Percentiles rank a stretch among this genome's conserved stretches.
phyloP scores from a whole-genome alignment of 2,113 vertebrate genomes.

The Lycaon pictus region DNA sequence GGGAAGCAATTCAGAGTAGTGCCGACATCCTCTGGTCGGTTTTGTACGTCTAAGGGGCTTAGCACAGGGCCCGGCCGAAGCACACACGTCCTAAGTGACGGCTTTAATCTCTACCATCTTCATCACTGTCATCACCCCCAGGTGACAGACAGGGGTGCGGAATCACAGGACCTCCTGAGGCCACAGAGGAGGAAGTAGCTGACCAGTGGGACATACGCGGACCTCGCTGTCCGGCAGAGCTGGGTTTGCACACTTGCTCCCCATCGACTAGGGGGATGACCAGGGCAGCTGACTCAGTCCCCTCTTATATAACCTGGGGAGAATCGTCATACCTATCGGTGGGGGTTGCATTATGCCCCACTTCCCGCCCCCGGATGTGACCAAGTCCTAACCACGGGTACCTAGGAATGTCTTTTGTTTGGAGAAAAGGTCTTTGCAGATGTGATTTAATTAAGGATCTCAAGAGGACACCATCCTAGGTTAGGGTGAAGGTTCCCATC shows the following conservation, averaged over 20 bases:
- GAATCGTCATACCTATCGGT: not conserved
- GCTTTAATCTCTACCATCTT: too few relatives aligned
- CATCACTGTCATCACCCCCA: not conserved
- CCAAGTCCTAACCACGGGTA: not conserved
- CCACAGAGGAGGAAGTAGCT: not conserved
- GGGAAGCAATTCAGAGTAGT: rapidly evolving
- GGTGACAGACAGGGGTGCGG: not conserved
- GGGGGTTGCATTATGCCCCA: not conserved
- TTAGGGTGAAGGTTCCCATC: too few relatives aligned
- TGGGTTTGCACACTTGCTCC: not conserved
- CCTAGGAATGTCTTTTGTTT: not conserved
- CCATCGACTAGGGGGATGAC: not conserved
- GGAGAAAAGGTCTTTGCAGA: not conserved
- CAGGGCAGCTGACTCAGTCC: too few relatives aligned
- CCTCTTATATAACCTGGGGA: not conserved
- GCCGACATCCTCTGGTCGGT: rapidly evolving
- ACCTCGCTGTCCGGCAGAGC: rapidly evolving
- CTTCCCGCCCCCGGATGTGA: not conserved
- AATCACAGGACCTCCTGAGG: rapidly evolving
- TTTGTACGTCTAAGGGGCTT: not conserved
- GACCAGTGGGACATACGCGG: rapidly evolving
- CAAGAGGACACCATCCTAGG: not conserved
- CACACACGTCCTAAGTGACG: not conserved
- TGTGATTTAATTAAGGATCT: not conserved
- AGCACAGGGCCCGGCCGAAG: not conserved